Conservation (phyloP, 2,888 invertebrate genomes). For the Pharmacophagus antenor region DNA sequence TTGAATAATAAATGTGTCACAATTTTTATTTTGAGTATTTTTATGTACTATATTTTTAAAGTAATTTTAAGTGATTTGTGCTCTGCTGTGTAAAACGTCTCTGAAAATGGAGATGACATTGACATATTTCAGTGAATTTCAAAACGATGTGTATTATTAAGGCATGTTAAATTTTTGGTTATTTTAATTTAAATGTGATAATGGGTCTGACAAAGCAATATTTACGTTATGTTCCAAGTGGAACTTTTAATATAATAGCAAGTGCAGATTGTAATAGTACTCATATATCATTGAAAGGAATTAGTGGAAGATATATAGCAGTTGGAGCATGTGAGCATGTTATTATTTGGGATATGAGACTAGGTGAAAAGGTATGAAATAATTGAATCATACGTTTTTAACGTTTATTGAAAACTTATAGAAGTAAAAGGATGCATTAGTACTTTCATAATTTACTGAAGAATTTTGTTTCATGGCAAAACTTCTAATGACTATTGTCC, state of each 20-base stretch:
- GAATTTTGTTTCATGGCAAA: too few species aligned
- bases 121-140: conserved; percentile 23
- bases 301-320: conserved; percentile 91
- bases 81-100: not conserved
- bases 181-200: conserved; percentile 22
- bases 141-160: conserved; percentile 34
- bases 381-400: not conserved
- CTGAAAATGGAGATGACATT: not conserved
- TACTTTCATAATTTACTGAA: not conserved
- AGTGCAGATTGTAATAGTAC: conserved; percentile 89
- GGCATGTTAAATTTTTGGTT: conserved; percentile 20
- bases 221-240: conserved; percentile 90
- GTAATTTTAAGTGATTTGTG: not conserved
- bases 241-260: conserved; percentile 93
- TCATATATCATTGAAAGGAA: conserved; percentile 88
- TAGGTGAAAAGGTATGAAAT: conserved; percentile 86
- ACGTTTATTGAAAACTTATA: not conserved
- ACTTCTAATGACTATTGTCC: too few species aligned
- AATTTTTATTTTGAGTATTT: too few species aligned
- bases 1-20: too few species aligned
- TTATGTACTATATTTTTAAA: not conserved
- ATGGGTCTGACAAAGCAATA: conserved; percentile 98
- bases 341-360: conserved; percentile 95
- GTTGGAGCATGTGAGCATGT: conserved; percentile 97
- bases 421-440: not conserved